These are phyloP conservation scores for Urosaurus nigricauda DNA, from an alignment of 2,797 vertebrate genomes.

Conservation along the genomic window DNA sequence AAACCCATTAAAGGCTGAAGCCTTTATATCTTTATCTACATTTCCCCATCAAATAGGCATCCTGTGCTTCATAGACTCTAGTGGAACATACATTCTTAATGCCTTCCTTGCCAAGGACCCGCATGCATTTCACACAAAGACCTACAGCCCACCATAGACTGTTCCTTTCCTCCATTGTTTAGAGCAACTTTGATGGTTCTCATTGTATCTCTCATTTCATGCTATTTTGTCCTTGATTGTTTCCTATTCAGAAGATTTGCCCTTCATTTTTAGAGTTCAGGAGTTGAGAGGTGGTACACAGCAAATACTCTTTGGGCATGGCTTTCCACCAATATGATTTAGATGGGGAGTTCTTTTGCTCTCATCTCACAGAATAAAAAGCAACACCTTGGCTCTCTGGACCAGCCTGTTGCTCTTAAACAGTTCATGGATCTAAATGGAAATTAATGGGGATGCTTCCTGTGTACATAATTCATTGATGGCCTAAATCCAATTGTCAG, in stretches of 20 bases:
- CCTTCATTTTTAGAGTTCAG: conserved; percentile 37
- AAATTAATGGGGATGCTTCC: not conserved
- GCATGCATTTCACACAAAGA: not conserved
- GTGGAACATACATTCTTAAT: too few species aligned
- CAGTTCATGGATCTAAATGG: not conserved
- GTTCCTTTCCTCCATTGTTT: conserved; percentile 18
- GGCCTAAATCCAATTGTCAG: too few species aligned
- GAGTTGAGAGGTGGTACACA: conserved; percentile 19
- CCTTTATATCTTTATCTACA: not conserved
- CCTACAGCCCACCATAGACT: not conserved
- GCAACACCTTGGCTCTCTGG: not conserved
- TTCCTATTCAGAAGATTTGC: conserved; percentile 27
- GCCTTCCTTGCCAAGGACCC: not conserved
- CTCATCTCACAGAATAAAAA: not conserved
- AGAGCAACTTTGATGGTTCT: conserved; percentile 20
- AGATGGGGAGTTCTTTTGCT: not conserved
- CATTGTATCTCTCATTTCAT: conserved; percentile 40
- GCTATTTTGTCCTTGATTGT: conserved; percentile 30
- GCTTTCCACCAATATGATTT: not conserved
- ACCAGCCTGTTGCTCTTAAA: not conserved
- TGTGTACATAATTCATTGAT: not conserved
- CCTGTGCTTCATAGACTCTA: not conserved
- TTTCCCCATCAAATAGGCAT: not conserved
- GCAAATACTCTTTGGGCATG: not conserved
- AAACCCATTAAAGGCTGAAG: not conserved